Evolutionary conservation across 2,113 vertebrate genomes (phyloP).

Genomic region (Crypturellus undulatus): DNA sequence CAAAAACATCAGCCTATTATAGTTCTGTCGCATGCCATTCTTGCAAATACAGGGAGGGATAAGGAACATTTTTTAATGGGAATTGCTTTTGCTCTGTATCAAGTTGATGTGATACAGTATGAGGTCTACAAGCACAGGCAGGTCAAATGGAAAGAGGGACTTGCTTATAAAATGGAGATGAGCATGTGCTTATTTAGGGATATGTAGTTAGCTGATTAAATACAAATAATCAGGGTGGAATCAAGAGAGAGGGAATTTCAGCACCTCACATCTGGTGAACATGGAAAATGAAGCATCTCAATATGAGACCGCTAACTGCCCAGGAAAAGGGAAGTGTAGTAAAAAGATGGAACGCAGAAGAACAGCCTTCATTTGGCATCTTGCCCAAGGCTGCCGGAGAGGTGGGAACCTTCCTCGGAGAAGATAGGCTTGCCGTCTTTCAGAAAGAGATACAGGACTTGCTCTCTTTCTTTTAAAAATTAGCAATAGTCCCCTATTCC

Average conservation of each 20-base stretch:
- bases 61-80: not conserved
- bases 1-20: not conserved
- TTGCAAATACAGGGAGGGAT: not conserved
- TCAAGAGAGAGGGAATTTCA: not conserved
- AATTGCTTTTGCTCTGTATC: not conserved
- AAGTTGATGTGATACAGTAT: not conserved
- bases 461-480: not conserved
- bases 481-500: not conserved
- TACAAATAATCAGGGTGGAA: not conserved
- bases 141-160: not conserved
- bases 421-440: not conserved
- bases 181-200: not conserved
- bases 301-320: not conserved
- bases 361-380: not conserved
- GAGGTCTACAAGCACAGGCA: not conserved
- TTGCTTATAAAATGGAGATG: not conserved
- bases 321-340: not conserved
- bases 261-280: not conserved
- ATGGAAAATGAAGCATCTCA: not conserved
- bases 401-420: not conserved
- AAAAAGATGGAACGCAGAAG: not conserved
- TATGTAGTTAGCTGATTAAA: not conserved
- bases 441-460: not conserved
- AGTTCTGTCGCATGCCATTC: not conserved
- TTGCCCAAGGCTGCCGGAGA: not conserved